Evolutionary conservation across 92 coral and sea anemone genomes (phyloP), one percentile per base, ranked within the genome.

Genomic region (Heteractis magnifica): DNA sequence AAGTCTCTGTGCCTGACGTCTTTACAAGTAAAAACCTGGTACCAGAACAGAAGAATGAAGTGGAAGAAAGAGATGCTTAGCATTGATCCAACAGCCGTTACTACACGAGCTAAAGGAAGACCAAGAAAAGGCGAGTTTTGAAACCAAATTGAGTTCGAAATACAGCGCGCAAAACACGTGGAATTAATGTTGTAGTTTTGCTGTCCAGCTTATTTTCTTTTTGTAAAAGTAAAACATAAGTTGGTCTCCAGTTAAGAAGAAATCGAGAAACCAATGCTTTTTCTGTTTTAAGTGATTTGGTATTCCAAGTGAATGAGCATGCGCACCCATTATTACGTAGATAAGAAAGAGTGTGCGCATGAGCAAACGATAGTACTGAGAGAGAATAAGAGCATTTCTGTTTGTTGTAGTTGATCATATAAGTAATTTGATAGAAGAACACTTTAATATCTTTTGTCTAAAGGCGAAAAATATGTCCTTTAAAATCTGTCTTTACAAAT

Each of bases 1-100:
- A 95, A 89, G 68, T 85, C 85, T 51, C 83, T 94, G 51, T 83
- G 88, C 51, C 90, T 97, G 41, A 90, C 98, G 16, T 92, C 99
- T 12, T 81, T 97, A 10, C 98, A 95, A 86, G 93, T 95, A 76
- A 95, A 95, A 56, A 95, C 98, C 14, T 95, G 98, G 98, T 95
- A 93, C 76, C 98, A 95, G 72, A 95, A 95, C 87, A 75, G 98
- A 50, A 85, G 98, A 16, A 95, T 95, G 98, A 95, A 95, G 52
- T 95, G 98, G 98, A 95, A 95, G 51, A 95, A 93, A 49, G 73
- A 68, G 16, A 68, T 68, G 98, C 26, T 93, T 53, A 91, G 88
- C 78, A 93, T 88, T 52, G 93, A 93, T 49, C 98, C 98, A 4
- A 81, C 89, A 8, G 98, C 95, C 6, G 98, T 93, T 44, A 93